Evolutionary conservation across 2,797 vertebrate species (phyloP), one percentile per base, ranked within the genome.

Genomic region (Knipowitschia caucasica): DNA sequence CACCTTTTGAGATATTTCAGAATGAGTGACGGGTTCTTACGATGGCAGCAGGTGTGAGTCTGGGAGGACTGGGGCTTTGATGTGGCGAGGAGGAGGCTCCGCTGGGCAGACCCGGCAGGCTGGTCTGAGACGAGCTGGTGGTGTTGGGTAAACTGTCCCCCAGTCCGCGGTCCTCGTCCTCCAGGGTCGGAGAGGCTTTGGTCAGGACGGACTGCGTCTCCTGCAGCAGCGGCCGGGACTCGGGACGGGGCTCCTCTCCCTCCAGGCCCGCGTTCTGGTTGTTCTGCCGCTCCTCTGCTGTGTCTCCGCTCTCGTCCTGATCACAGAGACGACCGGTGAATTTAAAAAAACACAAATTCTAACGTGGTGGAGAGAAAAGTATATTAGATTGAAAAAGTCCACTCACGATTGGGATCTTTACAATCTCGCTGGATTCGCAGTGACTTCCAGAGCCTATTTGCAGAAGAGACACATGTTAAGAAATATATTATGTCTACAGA

Each of bases 111-210:
- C 81, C 88, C 0, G 89, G 87, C 27, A 92, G 80, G 67, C 91
- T 92, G 7, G 91, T 91, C 17, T 92, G 91, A 33, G 91, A 92
- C 0, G 91, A 92, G 44, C 83, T 91, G 4, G 91, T 91, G 25
- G 91, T 92, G 85, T 92, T 92, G 42, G 91, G 89, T 38, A 92
- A 70, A 53, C 91, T 92, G 81, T 91, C 90, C 2, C 91, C 91
- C 0, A 92, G 79, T 4, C 91, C 91, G 7, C 88, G 57, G 78
- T 92, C 91, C 62, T 92, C 91, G 1, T 92, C 91, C 31, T 92
- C 91, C 1, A 84, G 62, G 2, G 83, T 77, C 7, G 86, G 59
- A 1, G 85, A 81, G 21, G 86, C 76, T 77, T 91, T 91, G 63
- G 69, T 83, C 53, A 78, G 68, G 5, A 66, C 80, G 0, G 60